These are phyloP conservation scores for Mythimna albipuncta DNA, from an alignment of 2,888 invertebrate genomes.

Conservation along the genomic window DNA sequence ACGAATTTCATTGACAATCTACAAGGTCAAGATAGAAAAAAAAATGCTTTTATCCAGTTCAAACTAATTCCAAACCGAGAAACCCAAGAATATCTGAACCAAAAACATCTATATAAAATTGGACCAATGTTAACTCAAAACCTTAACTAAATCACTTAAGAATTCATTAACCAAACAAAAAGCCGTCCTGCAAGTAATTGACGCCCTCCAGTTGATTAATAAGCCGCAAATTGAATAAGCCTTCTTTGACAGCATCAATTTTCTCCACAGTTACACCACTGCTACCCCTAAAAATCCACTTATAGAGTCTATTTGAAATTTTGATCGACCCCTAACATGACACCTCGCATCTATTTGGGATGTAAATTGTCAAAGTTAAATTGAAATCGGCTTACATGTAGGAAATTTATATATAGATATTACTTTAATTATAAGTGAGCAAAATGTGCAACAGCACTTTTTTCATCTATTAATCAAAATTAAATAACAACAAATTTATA, in stretches of 20 bases:
- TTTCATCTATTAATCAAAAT: too few relatives aligned
- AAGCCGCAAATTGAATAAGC: slow-evolving; percentile 87
- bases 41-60: too few relatives aligned
- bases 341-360: slow-evolving; percentile 88
- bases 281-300: slow-evolving; percentile 88
- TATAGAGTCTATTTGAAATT: slow-evolving; percentile 88
- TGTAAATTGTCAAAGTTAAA: slow-evolving; percentile 89
- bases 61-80: too few relatives aligned
- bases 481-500: too few relatives aligned
- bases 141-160: slow-evolving; percentile 60
- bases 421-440: too few relatives aligned
- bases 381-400: slow-evolving; percentile 76
- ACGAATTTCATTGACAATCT: neutral
- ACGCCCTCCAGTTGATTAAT: slow-evolving; percentile 84
- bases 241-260: slow-evolving; percentile 90
- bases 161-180: slow-evolving; percentile 77
- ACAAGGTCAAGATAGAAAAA: neutral
- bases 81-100: neutral
- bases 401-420: slow-evolving; percentile 8
- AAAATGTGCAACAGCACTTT: too few relatives aligned
- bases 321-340: slow-evolving; percentile 88
- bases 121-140: slow-evolving; percentile 36
- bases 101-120: slow-evolving; percentile 1
- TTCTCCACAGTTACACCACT: slow-evolving; percentile 82
- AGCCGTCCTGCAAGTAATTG: slow-evolving; percentile 69